phyloP scores from a whole-genome alignment of 2,888 invertebrate species.

The Strigamia transsilvanica region DNA sequence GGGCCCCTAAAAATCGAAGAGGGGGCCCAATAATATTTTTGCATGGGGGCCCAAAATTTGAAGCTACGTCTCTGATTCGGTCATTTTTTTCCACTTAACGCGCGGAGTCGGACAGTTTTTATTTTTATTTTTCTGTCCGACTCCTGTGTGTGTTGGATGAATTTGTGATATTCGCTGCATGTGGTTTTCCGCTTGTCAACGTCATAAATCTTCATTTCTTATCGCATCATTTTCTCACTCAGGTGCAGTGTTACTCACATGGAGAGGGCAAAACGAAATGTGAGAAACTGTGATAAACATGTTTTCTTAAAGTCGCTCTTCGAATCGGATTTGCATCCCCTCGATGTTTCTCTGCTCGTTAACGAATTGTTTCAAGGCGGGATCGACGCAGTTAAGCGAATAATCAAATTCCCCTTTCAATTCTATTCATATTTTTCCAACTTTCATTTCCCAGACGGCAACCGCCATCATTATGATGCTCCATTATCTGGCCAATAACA shows the following conservation, averaged over 20 bases:
- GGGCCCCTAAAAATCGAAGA: too few species aligned
- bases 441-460: conserved; percentile 64
- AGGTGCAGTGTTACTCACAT: conserved; percentile 51
- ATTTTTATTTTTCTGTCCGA: background rate
- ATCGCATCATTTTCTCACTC: background rate
- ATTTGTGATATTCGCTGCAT: background rate
- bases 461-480: conserved; percentile 67
- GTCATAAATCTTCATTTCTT: conserved; percentile 1
- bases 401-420: background rate
- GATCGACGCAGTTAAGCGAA: conserved; percentile 67
- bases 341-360: conserved; percentile 68
- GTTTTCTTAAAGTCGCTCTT: conserved; percentile 54
- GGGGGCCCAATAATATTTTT: too few species aligned
- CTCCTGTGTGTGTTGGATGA: background rate
- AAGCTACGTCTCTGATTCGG: too few species aligned
- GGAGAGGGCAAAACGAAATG: conserved; percentile 56
- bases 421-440: background rate
- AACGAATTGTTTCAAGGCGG: conserved; percentile 71
- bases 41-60: too few species aligned
- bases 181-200: background rate
- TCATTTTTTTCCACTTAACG: background rate
- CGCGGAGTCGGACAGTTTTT: background rate
- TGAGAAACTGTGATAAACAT: conserved; percentile 59
- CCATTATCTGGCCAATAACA: conserved; percentile 64
- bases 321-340: conserved; percentile 58